phyloP scores from a whole-genome alignment of 2,797 vertebrate genomes.

The Anguilla obscura region DNA sequence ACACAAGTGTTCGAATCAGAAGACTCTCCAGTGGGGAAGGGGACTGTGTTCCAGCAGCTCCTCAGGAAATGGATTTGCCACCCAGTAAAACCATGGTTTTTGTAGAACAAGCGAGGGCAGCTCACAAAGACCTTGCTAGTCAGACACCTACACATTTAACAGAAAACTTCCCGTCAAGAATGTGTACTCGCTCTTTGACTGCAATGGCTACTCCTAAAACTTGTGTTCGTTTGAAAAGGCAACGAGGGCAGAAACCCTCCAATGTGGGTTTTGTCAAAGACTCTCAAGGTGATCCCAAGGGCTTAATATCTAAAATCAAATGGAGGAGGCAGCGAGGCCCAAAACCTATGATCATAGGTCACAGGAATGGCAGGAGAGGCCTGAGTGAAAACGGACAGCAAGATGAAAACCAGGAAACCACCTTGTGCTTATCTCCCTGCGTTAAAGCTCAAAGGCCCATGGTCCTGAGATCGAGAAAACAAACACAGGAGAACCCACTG shows the following conservation, averaged over 20 bases:
- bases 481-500: conserved; percentile 78
- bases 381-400: conserved; percentile 38
- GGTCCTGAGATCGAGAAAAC: conserved; percentile 90
- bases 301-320: conserved; percentile 73
- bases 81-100: conserved; percentile 66
- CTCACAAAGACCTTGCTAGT: conserved; percentile 67
- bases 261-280: conserved; percentile 58
- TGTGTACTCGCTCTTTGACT: conserved; percentile 95
- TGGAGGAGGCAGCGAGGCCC: conserved; percentile 70
- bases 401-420: conserved; percentile 41
- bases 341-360: conserved; percentile 34
- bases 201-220: conserved; percentile 74
- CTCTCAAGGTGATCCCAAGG: conserved; percentile 71
- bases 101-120: conserved; percentile 69
- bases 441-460: conserved; percentile 85
- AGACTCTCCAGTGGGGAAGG: conserved; percentile 64
- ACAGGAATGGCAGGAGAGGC: conserved; percentile 28
- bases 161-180: conserved; percentile 82
- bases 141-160: conserved; percentile 74
- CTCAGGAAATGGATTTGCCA: conserved; percentile 64
- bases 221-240: conserved; percentile 72
- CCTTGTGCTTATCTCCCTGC: conserved; percentile 33
- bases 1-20: conserved; percentile 68
- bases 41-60: conserved; percentile 56
- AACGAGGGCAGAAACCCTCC: conserved; percentile 67